These are phyloP conservation scores for Hypotaenidia philippensis DNA, from an alignment of 2,797 vertebrate genomes.

Conservation along the genomic window DNA sequence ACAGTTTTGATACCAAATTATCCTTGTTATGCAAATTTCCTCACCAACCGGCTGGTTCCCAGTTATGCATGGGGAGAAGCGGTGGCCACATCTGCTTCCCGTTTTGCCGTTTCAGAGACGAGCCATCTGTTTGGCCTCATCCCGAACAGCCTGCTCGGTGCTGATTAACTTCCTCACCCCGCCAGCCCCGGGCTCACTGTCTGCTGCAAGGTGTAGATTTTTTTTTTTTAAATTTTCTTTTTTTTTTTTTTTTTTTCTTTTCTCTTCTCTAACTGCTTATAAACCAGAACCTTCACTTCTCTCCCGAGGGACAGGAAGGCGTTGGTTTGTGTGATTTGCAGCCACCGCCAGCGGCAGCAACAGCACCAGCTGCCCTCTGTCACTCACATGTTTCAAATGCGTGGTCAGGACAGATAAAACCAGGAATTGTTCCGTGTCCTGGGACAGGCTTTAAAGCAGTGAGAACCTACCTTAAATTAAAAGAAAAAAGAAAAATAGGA, in stretches of 20 bases:
- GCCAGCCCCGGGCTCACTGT: conserved; percentile 49
- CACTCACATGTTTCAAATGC: neutral
- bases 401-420: conserved; percentile 66
- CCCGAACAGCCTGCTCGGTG: conserved; percentile 72
- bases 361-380: conserved; percentile 33
- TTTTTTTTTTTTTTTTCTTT: neutral
- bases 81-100: conserved; percentile 93
- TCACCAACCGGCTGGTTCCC: conserved; percentile 87
- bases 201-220: conserved; percentile 64
- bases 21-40: conserved; percentile 95
- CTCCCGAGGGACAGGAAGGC: conserved; percentile 64
- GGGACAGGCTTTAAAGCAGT: neutral
- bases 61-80: conserved; percentile 86
- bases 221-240: neutral
- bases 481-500: neutral
- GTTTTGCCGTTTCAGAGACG: conserved; percentile 86
- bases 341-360: neutral
- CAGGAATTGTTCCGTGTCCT: conserved; percentile 34
- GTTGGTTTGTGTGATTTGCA: conserved; percentile 63
- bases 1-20: conserved; percentile 90
- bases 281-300: conserved; percentile 69
- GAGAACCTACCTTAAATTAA: neutral
- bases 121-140: conserved; percentile 87
- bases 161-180: conserved; percentile 81
- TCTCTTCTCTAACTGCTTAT: conserved; percentile 52